phyloP scores from a whole-genome alignment of 2,797 vertebrate genomes.

The Manis pentadactyla region DNA sequence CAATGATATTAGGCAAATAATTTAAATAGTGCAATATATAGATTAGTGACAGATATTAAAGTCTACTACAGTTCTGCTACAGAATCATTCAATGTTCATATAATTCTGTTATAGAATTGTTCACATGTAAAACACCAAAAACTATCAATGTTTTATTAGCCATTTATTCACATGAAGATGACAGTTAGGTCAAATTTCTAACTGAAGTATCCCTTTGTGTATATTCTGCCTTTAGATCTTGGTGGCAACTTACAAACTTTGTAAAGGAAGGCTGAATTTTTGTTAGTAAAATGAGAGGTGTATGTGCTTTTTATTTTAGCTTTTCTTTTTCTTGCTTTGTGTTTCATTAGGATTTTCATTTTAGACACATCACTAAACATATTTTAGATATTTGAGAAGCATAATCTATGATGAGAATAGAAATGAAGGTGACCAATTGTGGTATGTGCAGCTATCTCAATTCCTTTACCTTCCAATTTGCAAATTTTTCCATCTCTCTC shows the following conservation, averaged over 20 bases:
- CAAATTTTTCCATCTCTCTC: neutral
- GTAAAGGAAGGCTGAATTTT: constrained; percentile 53
- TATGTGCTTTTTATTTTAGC: neutral
- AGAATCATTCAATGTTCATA: neutral
- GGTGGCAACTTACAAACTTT: constrained; percentile 26
- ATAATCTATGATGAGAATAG: constrained; percentile 58
- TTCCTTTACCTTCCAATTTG: neutral
- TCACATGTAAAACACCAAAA: neutral
- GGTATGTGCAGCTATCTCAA: neutral
- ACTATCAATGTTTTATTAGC: neutral
- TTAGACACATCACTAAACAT: neutral
- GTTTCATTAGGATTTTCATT: neutral
- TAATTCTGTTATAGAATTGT: neutral
- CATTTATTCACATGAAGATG: neutral
- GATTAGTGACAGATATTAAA: neutral
- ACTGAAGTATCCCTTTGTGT: constrained; percentile 42
- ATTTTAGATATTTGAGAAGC: constrained; percentile 50
- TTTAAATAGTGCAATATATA: neutral
- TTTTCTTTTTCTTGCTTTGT: neutral
- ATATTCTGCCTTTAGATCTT: neutral
- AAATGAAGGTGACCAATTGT: neutral
- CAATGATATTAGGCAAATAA: neutral
- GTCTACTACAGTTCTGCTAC: neutral
- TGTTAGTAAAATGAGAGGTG: constrained; percentile 65
- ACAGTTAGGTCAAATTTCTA: constrained; percentile 21